These are phyloP conservation scores for Aurelia sp. DNA, from an alignment of 30 jellyfish, hydroid and myxozoan species.

Conservation along the genomic window DNA sequence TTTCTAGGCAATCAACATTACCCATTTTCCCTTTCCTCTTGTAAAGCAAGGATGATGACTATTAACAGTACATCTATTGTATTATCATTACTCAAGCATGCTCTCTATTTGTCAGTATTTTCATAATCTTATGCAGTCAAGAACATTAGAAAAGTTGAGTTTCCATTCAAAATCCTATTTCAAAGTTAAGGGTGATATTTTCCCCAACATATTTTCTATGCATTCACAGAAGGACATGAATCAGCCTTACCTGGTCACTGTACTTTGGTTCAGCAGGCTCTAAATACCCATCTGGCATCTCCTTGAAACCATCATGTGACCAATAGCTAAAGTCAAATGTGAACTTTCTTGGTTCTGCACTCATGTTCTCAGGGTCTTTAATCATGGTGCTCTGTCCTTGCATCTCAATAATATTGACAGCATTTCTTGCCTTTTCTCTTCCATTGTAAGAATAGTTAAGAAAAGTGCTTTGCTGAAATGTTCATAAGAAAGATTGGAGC, in stretches of 20 bases:
- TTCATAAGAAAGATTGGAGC: no score
- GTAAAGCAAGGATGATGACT: no score
- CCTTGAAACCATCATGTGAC: slow-evolving; percentile 95
- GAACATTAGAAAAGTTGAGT: not conserved
- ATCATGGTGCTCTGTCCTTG: slow-evolving; percentile 79
- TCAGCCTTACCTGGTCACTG: slow-evolving; percentile 88
- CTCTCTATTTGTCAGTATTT: no score
- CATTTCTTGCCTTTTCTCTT: slow-evolving; percentile 86
- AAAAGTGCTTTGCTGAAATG: not conserved
- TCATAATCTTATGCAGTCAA: not conserved
- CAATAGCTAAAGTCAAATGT: slow-evolving; percentile 96
- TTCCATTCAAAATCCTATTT: no score
- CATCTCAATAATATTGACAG: slow-evolving; percentile 82
- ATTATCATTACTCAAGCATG: no score
- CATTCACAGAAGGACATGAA: no score
- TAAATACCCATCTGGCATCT: slow-evolving; percentile 84
- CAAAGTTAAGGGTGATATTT: no score
- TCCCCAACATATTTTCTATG: no score
- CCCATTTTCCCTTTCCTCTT: no score
- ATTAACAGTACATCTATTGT: no score
- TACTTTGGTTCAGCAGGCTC: slow-evolving; percentile 83
- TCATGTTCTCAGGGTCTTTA: slow-evolving; percentile 82
- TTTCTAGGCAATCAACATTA: no score
- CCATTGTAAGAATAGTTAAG: slow-evolving; percentile 73
- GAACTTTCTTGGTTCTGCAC: slow-evolving; percentile 82